phyloP scores from a whole-genome alignment of 2,888 invertebrate genomes.

The Sinodicranocentrus sp. region DNA sequence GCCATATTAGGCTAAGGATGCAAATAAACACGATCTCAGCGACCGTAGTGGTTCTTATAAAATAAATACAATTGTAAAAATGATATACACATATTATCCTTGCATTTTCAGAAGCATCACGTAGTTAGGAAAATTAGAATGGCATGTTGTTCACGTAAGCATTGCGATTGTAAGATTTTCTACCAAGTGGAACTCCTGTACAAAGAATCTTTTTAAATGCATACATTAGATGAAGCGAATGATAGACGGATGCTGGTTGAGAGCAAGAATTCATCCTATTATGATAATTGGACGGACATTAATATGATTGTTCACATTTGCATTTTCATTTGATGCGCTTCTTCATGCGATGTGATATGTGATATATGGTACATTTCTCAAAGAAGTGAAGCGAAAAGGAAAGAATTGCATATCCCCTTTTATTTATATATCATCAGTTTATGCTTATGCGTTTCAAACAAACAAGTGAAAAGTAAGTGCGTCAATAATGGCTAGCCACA shows the following conservation, averaged over 20 bases:
- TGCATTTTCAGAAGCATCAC: neutral
- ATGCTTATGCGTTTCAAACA: no score
- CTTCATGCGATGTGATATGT: neutral
- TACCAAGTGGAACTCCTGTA: no score
- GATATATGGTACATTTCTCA: slow-evolving; percentile 1
- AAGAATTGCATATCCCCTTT: neutral
- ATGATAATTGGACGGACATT: slow-evolving; percentile 35
- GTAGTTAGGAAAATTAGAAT: slow-evolving; percentile 6
- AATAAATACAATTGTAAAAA: neutral
- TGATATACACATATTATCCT: neutral
- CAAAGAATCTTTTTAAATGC: no score
- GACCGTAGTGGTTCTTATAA: neutral
- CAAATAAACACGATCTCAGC: neutral
- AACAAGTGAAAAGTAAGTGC: no score
- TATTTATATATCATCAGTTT: no score
- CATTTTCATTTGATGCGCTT: slow-evolving; percentile 21
- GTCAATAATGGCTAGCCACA: no score
- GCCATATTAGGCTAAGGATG: neutral
- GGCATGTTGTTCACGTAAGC: no score
- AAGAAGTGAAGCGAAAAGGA: neutral
- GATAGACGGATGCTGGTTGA: neutral
- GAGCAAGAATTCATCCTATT: slow-evolving; percentile 16
- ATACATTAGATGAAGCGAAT: neutral
- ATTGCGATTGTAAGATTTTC: no score
- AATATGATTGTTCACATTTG: slow-evolving; percentile 27